Percentiles rank a stretch among this genome's conserved stretches.
phyloP scores from a whole-genome alignment of 2,113 vertebrate genomes.

The Psittacula cyanocephala region DNA sequence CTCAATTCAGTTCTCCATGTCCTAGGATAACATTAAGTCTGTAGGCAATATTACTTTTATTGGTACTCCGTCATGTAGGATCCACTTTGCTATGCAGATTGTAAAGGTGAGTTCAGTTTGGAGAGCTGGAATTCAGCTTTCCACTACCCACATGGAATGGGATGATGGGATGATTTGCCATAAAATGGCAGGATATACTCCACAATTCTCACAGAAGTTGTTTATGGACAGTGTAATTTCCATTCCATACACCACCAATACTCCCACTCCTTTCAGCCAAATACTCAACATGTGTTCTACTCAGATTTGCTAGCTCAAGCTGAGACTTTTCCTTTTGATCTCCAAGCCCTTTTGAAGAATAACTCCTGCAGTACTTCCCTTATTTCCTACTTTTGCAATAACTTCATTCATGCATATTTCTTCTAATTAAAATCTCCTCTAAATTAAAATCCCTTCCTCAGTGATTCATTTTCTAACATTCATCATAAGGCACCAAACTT shows the following conservation, averaged over 20 bases:
- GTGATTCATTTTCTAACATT: background rate
- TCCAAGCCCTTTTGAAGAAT: background rate
- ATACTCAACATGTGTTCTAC: fast-evolving
- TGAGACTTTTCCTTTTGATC: background rate
- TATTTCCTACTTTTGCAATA: background rate
- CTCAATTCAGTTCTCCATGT: background rate
- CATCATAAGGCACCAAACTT: background rate
- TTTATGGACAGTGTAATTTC: background rate
- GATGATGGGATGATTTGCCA: fast-evolving
- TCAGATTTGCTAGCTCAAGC: background rate
- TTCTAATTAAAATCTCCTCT: background rate
- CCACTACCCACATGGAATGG: background rate
- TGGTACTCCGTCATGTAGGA: background rate
- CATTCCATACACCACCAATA: background rate
- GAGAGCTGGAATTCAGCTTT: background rate
- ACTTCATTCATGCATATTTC: background rate
- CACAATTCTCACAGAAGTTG: background rate
- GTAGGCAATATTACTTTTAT: background rate
- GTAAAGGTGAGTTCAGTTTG: background rate
- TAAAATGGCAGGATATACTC: background rate
- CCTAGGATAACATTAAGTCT: background rate
- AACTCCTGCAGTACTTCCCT: background rate
- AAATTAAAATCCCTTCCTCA: background rate
- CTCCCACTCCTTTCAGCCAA: background rate
- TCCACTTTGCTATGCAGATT: background rate